A percentile compares a stretch with the other conserved stretches of the same genome.
Evolutionary conservation across 2,888 invertebrate species (phyloP).

Genomic region (Adelognathus sp.): DNA sequence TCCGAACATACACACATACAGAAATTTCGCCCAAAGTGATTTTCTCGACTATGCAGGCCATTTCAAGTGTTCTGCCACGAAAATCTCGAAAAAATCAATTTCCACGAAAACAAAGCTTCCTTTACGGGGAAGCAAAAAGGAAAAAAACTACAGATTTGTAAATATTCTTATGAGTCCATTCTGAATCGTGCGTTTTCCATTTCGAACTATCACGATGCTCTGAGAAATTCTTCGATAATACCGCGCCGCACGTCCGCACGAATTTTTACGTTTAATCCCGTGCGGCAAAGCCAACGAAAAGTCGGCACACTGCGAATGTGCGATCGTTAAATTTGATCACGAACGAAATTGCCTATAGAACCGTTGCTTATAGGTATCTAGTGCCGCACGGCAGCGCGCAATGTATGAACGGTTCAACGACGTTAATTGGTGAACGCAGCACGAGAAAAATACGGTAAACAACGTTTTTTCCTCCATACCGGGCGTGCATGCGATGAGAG

Average conservation of each 20-base stretch:
- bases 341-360: slow-evolving; percentile 32
- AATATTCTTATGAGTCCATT: not conserved
- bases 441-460: slow-evolving; percentile 52
- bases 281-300: not conserved
- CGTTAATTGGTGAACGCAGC: slow-evolving; percentile 46
- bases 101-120: too few species aligned
- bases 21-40: too few species aligned
- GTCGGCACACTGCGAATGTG: slow-evolving; percentile 14
- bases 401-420: slow-evolving; percentile 48
- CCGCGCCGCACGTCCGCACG: not conserved
- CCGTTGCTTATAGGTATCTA: not conserved
- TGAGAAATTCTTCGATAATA: not conserved
- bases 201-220: not conserved
- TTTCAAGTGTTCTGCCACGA: too few species aligned
- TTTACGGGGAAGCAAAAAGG: too few species aligned
- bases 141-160: too few species aligned
- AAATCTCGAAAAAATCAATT: too few species aligned
- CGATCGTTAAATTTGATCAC: slow-evolving; percentile 35
- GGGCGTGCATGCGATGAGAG: slow-evolving; percentile 33
- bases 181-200: not conserved
- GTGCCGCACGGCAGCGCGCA: not conserved
- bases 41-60: too few species aligned
- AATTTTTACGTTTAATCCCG: not conserved
- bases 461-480: slow-evolving; percentile 41
- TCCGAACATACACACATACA: too few species aligned